A percentile compares a stretch with the other conserved stretches of the same genome.
These are phyloP conservation scores for Corythaeola cristata DNA, from an alignment of 2,113 vertebrate genomes.

Conservation along the genomic window DNA sequence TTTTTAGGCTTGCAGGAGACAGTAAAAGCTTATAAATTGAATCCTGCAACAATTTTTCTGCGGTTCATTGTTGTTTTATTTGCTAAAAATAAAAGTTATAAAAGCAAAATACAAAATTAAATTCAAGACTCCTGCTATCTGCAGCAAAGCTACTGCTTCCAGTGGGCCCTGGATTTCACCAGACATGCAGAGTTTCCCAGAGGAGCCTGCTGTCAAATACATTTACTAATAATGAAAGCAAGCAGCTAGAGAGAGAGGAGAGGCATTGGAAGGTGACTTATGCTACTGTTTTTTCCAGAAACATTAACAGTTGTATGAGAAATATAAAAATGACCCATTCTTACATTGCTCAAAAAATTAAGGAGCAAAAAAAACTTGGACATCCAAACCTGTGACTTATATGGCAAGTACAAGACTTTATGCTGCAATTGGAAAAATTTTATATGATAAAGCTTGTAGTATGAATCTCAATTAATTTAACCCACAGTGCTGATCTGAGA, in stretches of 20 bases:
- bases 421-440: not conserved
- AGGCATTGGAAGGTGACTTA: not conserved
- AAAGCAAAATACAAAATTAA: not conserved
- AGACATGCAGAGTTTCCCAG: not conserved
- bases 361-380: not conserved
- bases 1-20: not conserved
- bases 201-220: not conserved
- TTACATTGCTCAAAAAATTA: not conserved
- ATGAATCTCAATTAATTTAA: not conserved
- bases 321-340: not conserved
- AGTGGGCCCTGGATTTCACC: not conserved
- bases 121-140: not conserved
- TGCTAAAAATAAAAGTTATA: not conserved
- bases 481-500: not conserved
- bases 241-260: not conserved
- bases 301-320: not conserved
- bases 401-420: not conserved
- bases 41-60: not conserved
- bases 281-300: not conserved
- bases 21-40: not conserved
- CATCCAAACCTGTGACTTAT: not conserved
- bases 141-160: not conserved
- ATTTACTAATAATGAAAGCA: not conserved
- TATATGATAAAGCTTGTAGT: not conserved
- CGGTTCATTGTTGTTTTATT: not conserved